Percentiles rank a stretch among this genome's conserved stretches.
Conservation (phyloP, 2,888 invertebrate genomes). For the Scelioninae gen. 1 region DNA sequence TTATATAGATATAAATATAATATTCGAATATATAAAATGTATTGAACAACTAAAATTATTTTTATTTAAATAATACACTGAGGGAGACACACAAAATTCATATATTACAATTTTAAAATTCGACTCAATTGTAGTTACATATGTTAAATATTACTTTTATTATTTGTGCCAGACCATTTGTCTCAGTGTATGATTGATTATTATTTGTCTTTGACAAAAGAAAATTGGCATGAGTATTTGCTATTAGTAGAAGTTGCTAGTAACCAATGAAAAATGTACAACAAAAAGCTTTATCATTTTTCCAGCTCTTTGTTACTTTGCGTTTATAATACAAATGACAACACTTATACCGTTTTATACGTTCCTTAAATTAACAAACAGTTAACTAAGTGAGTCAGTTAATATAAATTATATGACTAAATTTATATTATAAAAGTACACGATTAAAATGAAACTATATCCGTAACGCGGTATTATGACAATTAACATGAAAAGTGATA, state of each 20-base stretch:
- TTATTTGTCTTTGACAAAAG: not conserved
- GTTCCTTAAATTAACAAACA: conserved; percentile 51
- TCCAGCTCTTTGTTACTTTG: conserved; percentile 36
- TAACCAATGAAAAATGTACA: conserved; percentile 40
- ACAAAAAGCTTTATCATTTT: conserved; percentile 39
- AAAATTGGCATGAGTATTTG: conserved; percentile 28
- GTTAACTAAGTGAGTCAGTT: conserved; percentile 49
- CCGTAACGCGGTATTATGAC: conserved; percentile 28
- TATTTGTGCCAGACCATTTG: too few relatives aligned
- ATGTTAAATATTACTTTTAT: too few relatives aligned
- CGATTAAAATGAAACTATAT: conserved; percentile 16
- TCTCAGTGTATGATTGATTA: not conserved
- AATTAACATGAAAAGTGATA: conserved; percentile 26
- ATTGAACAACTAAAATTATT: too few relatives aligned
- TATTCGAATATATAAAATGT: too few relatives aligned
- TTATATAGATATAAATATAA: too few relatives aligned
- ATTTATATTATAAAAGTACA: conserved; percentile 23
- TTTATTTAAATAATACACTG: too few relatives aligned
- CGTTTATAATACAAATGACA: conserved; percentile 26
- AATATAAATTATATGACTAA: conserved; percentile 25
- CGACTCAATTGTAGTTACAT: too few relatives aligned
- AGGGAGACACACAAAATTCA: too few relatives aligned
- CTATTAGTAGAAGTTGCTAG: conserved; percentile 19
- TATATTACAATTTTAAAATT: too few relatives aligned
- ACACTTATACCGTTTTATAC: conserved; percentile 50